Conservation (phyloP, 2,888 invertebrate species). For the Agrochola lota region DNA sequence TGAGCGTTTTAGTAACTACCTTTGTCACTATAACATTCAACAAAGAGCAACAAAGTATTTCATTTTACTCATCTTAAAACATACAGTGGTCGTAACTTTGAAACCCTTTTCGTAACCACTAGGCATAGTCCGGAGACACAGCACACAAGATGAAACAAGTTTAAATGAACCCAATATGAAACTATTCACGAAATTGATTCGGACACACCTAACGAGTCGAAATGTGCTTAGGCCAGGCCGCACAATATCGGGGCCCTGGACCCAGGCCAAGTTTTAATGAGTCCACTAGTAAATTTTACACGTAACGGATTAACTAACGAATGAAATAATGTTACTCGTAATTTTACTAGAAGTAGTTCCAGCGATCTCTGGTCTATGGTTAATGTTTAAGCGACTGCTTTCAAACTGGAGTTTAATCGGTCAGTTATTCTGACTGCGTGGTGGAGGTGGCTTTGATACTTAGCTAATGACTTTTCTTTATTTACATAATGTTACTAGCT, state of each 20-base stretch:
- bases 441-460: conserved; percentile 23
- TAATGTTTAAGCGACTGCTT: conserved; percentile 43
- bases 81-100: background rate
- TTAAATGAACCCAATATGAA: conserved; percentile 69
- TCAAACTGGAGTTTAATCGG: conserved; percentile 28
- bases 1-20: background rate
- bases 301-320: conserved; percentile 83
- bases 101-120: background rate
- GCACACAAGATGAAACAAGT: conserved; percentile 58
- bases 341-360: conserved; percentile 47
- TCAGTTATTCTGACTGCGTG: conserved; percentile 28
- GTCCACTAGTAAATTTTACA: conserved; percentile 81
- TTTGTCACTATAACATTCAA: background rate
- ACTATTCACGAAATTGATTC: conserved; percentile 73
- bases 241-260: conserved; percentile 73
- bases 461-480: conserved; percentile 42
- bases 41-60: background rate
- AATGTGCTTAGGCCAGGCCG: conserved; percentile 74
- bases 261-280: conserved; percentile 82
- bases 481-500: conserved; percentile 24
- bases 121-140: background rate
- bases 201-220: conserved; percentile 74
- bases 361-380: conserved; percentile 37
- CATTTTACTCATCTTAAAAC: background rate
- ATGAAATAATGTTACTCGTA: conserved; percentile 70